Base-by-base conservation (phyloP, 2,888 invertebrate species). In the Zaprionus obscuricornis region DNA sequence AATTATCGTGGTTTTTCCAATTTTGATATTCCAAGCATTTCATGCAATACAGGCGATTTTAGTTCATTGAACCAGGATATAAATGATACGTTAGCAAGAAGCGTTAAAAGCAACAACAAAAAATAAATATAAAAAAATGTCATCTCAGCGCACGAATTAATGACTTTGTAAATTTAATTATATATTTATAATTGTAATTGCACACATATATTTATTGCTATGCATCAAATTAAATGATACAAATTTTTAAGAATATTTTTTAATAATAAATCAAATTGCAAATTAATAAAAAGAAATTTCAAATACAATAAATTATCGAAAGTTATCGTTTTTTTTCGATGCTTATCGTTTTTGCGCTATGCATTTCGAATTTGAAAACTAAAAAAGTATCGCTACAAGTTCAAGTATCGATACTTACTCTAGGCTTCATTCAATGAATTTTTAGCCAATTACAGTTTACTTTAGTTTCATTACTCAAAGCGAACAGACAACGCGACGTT, bases 1-100 rank as follows among this genome's bases (percentile, higher is more conserved):
- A 92, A 92, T 79, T 93, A 93, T 87, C 91, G 92, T 14, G 93
- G 93, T 0, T 93, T 93, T 84, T 92, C 93, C 0, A 92, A 92
- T 4, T 92, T 92, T 52, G 92, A 92, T 75, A 93, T 94, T 84
- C 93, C 93, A 10, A 93, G 92, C 55, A 93, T 94, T 85, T 93
- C 93, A 2, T 94, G 93, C 81, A 92, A 91, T 65, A 93, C 93
- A 0, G 93, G 93, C 11, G 93, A 93, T 81, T 90, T 88, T 45
- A 89, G 87, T 74, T 90, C 90, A 2, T 62, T 88, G 6, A 83
- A 70, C 33, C 68, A 78, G 49, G 70, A 74, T 2, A 17, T 66
- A 2, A 68, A 64, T 31, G 60, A 74, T n/a, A 14, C 59, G n/a
- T 8, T 4, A 7, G 16, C 16, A 26, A 10, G 26, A 36, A n/a